Evolutionary conservation across 2,797 vertebrate genomes (phyloP), one percentile per base, ranked within the genome.

Genomic region (Spatula versicolor): DNA sequence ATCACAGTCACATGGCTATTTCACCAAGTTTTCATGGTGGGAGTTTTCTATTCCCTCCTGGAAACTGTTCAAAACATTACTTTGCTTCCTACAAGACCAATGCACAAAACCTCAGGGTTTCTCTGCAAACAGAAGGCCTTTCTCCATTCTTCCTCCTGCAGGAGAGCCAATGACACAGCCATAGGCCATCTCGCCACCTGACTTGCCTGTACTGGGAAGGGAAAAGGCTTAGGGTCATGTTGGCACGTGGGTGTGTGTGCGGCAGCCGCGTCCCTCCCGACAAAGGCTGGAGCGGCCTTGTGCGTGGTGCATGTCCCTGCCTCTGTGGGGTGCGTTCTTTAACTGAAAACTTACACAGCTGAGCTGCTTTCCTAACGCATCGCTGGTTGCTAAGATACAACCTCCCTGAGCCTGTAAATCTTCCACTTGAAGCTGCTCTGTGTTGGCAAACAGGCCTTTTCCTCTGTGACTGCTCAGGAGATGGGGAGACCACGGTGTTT

Each of bases 351-450:
- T 96, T 92, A 84, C 95, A 74, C 2, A 1, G 81, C 71, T 92
- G 83, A 94, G 89, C 90, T 81, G 84, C 81, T 91, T 93, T 92
- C 84, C 90, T 96, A 77, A 84, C 45, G 76, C 93, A 78, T 28
- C 79, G 72, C 31, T 59, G 76, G 96, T 95, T 97, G 95, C 96
- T 97, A 96, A 96, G 93, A 89, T 89, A 95, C 96, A 85, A 68
- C 22, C 41, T n/a, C 86, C 77, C 59, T 0, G 8, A 37, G 66
- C 62, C 79, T 52, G 82, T 85, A 87, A 62, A 69, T 66, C 84
- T 81, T 83, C 81, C 81, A 62, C 81, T 94, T 92, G 83, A 82
- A 87, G 25, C 69, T 72, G 35, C 0, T 31, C 33, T 13, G 4
- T 28, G 31, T 5, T 74, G 75, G 93, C 72, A 91, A 69, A 64